phyloP scores from a whole-genome alignment of 2,888 invertebrate genomes.

The Argyra leucocephala region DNA sequence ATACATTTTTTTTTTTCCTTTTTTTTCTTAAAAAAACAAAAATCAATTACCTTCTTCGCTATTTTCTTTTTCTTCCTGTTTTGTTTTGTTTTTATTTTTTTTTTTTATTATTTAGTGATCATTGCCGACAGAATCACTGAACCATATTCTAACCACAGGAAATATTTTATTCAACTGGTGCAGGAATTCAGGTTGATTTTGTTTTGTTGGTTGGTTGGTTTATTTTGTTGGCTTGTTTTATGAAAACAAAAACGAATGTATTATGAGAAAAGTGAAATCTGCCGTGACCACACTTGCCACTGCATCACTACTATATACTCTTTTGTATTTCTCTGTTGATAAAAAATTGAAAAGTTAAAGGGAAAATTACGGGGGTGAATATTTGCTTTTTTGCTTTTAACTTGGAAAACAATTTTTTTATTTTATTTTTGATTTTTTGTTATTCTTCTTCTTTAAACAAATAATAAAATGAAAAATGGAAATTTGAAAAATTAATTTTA shows the following conservation, averaged over 20 bases:
- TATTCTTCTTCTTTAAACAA: too few relatives aligned
- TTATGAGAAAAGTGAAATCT: neutral
- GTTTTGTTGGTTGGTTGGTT: neutral
- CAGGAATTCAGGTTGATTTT: neutral
- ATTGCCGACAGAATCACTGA: neutral
- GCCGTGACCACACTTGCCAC: conserved; percentile 6
- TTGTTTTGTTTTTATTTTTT: neutral
- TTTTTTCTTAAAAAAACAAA: too few relatives aligned
- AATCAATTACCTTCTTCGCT: neutral
- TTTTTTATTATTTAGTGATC: neutral
- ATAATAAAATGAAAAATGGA: too few relatives aligned
- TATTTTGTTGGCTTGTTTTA: neutral
- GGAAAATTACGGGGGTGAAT: neutral
- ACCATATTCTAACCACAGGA: neutral
- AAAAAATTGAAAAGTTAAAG: neutral
- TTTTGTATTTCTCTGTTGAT: neutral
- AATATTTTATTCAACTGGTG: conserved; percentile 1
- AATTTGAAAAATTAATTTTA: too few relatives aligned
- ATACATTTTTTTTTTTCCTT: too few relatives aligned
- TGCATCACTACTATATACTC: neutral
- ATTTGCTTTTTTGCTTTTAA: too few relatives aligned
- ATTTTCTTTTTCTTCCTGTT: neutral
- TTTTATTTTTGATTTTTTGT: too few relatives aligned
- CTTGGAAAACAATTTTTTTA: too few relatives aligned
- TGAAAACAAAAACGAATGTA: neutral